phyloP scores from a whole-genome alignment of 2,888 invertebrate species.

The Aplocera efformata region DNA sequence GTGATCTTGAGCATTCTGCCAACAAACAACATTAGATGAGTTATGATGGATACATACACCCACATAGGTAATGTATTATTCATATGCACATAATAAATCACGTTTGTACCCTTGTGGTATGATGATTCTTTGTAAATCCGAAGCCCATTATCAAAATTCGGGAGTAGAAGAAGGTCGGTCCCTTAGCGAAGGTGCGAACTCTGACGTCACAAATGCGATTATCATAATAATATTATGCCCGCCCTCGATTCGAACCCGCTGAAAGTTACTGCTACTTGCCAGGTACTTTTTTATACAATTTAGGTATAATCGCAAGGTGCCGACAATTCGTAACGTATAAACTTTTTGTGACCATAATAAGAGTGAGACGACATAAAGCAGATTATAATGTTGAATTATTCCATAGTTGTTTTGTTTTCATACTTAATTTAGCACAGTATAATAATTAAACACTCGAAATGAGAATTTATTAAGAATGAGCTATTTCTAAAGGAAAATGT shows the following conservation, averaged over 20 bases:
- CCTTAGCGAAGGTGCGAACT: slow-evolving; percentile 31
- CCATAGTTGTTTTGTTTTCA: no score
- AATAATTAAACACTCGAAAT: no score
- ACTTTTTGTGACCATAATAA: no score
- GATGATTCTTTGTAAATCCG: slow-evolving; percentile 49
- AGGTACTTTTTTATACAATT: no score
- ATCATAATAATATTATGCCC: slow-evolving; percentile 27
- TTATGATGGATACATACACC: slow-evolving; percentile 48
- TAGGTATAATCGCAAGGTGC: no score
- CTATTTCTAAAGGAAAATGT: no score
- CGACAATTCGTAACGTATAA: no score
- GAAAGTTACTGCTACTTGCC: no score
- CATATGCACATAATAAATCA: slow-evolving; percentile 59
- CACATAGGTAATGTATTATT: slow-evolving; percentile 57
- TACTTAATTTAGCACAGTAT: no score
- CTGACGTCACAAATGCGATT: slow-evolving; percentile 29
- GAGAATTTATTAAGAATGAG: no score
- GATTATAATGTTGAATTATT: no score
- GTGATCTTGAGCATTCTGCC: slow-evolving; percentile 26
- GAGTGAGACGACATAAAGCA: no score
- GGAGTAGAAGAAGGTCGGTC: slow-evolving; percentile 27
- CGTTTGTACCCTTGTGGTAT: slow-evolving; percentile 45
- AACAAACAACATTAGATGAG: slow-evolving; percentile 42
- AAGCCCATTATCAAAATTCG: slow-evolving; percentile 47
- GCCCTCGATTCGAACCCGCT: slow-evolving; percentile 3